Conservation (phyloP, 2,888 invertebrate genomes). For the Cheilosia grossa region DNA sequence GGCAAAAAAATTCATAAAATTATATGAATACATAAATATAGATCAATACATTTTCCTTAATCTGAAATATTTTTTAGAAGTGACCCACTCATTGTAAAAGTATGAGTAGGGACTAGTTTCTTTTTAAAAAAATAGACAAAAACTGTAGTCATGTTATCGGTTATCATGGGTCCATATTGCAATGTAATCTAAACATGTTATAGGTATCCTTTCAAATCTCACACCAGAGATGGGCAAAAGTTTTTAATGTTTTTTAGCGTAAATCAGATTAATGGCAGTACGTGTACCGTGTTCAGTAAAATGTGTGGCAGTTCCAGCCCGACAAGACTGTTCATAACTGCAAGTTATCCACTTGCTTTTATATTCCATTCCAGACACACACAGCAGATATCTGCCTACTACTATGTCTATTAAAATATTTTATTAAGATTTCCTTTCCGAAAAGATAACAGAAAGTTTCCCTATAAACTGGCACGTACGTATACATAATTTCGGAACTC, state of each 20-base stretch:
- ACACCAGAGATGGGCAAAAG: constrained; percentile 3
- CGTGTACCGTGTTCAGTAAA: constrained; percentile 4
- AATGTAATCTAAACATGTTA: no score
- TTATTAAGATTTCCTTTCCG: constrained; percentile 61
- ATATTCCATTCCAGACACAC: constrained; percentile 33
- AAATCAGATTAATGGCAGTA: constrained; percentile 5
- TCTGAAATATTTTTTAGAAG: no score
- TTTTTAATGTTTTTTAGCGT: constrained; percentile 29
- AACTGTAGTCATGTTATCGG: no score
- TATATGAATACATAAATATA: no score
- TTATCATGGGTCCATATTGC: no score
- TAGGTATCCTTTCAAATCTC: constrained; percentile 9
- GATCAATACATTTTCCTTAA: no score
- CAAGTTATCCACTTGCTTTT: constrained; percentile 39
- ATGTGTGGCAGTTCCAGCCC: constrained; percentile 41
- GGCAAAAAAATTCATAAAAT: no score
- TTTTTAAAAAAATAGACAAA: no score
- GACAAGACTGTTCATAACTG: constrained; percentile 55
- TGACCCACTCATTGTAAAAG: no score
- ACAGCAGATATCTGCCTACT: not conserved
- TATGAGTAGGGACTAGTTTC: no score
- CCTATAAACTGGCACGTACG: constrained; percentile 47
- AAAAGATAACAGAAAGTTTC: constrained; percentile 54
- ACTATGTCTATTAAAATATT: constrained; percentile 57
- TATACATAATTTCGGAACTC: constrained; percentile 6